Percentiles rank a stretch among this genome's conserved stretches.
phyloP scores from a whole-genome alignment of 2,888 invertebrate genomes.

The Cheilosia impressa region DNA sequence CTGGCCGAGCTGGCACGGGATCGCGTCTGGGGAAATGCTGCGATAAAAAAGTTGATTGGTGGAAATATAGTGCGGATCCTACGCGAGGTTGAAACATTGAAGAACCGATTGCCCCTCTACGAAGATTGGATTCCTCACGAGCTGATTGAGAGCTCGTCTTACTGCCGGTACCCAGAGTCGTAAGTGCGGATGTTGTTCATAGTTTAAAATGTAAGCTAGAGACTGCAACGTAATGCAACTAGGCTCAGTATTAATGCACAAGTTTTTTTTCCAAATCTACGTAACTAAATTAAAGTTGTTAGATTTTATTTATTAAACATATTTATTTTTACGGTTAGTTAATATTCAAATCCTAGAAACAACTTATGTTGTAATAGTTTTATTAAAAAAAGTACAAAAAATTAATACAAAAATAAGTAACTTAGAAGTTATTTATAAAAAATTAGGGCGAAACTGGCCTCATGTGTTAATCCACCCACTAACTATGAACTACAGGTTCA shows the following conservation, averaged over 20 bases:
- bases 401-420: too few species aligned
- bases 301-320: background rate
- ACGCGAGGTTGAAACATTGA: conserved; percentile 84
- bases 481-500: too few species aligned
- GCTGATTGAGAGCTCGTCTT: conserved; percentile 85
- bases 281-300: background rate
- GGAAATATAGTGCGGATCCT: conserved; percentile 86
- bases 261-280: conserved; percentile 1
- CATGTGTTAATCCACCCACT: too few species aligned
- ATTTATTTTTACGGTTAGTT: conserved; percentile 5
- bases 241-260: conserved; percentile 25
- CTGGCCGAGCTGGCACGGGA: conserved; percentile 86
- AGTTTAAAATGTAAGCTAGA: background rate
- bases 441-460: too few species aligned
- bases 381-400: conserved; percentile 4
- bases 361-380: conserved; percentile 44
- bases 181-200: conserved; percentile 75
- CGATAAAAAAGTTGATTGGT: conserved; percentile 86
- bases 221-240: conserved; percentile 11
- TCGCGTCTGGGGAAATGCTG: conserved; percentile 86
- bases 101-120: conserved; percentile 84
- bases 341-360: conserved; percentile 23
- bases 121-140: conserved; percentile 85
- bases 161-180: conserved; percentile 85
- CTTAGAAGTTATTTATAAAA: background rate